Conservation (phyloP, 2,888 invertebrate species). For the Platycheirus albimanus region DNA sequence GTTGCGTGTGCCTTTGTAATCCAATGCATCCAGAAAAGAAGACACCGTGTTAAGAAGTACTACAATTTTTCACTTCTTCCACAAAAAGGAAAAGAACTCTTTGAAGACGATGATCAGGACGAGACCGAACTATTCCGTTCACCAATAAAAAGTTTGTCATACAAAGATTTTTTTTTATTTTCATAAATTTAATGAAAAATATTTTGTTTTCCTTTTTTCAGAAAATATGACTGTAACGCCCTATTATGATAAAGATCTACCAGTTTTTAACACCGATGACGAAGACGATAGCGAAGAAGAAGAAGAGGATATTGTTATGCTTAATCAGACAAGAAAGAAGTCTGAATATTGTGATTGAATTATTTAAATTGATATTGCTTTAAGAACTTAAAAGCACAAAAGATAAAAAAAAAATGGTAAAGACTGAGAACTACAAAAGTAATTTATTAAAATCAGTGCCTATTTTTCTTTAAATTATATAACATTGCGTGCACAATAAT, state of each 20-base stretch:
- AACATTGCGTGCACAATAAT: conserved; percentile 13
- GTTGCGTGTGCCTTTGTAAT: conserved; percentile 79
- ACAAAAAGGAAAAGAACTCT: conserved; percentile 81
- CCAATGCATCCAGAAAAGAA: conserved; percentile 79
- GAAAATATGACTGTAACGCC: conserved; percentile 83
- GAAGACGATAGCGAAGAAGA: conserved; percentile 78
- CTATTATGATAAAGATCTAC: conserved; percentile 89
- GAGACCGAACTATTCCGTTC: conserved; percentile 82
- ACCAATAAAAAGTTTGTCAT: conserved; percentile 80
- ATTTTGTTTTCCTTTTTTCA: conserved; percentile 74
- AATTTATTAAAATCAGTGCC: background rate
- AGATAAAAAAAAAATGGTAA: conserved; percentile 21
- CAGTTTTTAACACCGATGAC: conserved; percentile 84
- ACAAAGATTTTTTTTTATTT: background rate
- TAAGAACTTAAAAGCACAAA: conserved; percentile 11
- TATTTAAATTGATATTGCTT: background rate
- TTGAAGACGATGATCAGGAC: conserved; percentile 81
- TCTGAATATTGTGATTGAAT: conserved; percentile 60
- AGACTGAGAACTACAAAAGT: conserved; percentile 46
- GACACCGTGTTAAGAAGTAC: conserved; percentile 78
- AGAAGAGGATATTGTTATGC: conserved; percentile 75
- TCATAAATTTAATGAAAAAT: too few species aligned
- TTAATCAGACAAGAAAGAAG: conserved; percentile 35
- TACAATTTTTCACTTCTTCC: conserved; percentile 82
- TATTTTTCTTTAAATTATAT: conserved; percentile 4